Conservation (phyloP, 2,888 invertebrate genomes). For the Chirona hameri region DNA sequence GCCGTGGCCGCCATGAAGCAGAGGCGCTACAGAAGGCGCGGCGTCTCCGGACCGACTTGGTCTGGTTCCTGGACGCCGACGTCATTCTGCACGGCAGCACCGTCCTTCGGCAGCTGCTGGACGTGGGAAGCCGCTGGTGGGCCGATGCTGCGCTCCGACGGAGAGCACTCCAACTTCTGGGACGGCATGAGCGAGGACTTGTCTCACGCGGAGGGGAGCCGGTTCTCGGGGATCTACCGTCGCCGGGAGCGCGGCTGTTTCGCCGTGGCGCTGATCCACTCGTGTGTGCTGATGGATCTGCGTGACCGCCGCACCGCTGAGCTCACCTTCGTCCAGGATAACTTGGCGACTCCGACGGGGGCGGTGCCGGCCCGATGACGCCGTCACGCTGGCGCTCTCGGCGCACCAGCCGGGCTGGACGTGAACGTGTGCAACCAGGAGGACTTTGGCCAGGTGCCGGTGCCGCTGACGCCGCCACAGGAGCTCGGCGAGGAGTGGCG, state of each 20-base stretch:
- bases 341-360: slow-evolving; percentile 59
- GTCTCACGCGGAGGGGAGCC: slow-evolving; percentile 75
- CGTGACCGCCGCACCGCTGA: slow-evolving; percentile 55
- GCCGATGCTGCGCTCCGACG: slow-evolving; percentile 81
- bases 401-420: slow-evolving; percentile 66
- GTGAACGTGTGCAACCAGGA: slow-evolving; percentile 76
- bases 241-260: slow-evolving; percentile 66
- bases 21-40: slow-evolving; percentile 67
- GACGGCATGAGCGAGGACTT: slow-evolving; percentile 55
- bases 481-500: slow-evolving; percentile 61
- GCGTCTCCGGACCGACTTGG: slow-evolving; percentile 79
- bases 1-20: slow-evolving; percentile 78
- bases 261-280: slow-evolving; percentile 86
- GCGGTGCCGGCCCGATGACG: slow-evolving; percentile 72
- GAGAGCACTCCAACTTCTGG: slow-evolving; percentile 94
- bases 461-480: slow-evolving; percentile 71
- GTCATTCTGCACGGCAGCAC: slow-evolving; percentile 67
- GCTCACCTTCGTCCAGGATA: slow-evolving; percentile 69
- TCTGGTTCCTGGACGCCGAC: slow-evolving; percentile 84
- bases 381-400: slow-evolving; percentile 58
- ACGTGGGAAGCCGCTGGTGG: slow-evolving; percentile 60
- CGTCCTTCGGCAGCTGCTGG: slow-evolving; percentile 61
- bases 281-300: slow-evolving; percentile 76
- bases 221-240: slow-evolving; percentile 75
- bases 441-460: slow-evolving; percentile 74